Conservation (phyloP, 2,888 invertebrate genomes). For the Temnothorax unifasciatus region DNA sequence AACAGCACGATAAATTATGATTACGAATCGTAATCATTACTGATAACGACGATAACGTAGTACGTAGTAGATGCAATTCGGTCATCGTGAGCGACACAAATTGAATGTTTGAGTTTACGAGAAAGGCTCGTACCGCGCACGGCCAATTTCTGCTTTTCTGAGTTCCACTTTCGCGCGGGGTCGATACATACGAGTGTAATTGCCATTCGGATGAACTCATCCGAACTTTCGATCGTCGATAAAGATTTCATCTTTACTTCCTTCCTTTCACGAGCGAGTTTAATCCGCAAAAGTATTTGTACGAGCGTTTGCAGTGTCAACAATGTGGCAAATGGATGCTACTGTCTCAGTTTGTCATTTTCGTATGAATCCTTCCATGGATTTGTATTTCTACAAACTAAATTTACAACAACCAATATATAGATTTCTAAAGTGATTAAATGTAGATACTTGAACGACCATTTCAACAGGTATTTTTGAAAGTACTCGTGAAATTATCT, state of each 20-base stretch:
- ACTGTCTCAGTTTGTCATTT: neutral
- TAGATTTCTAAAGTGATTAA: neutral
- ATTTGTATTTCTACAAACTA: neutral
- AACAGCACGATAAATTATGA: conserved; percentile 32
- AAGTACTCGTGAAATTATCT: neutral
- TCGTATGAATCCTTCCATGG: neutral
- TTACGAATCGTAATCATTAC: conserved; percentile 46
- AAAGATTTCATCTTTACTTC: conserved; percentile 32
- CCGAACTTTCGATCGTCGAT: conserved; percentile 34
- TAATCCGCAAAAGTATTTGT: neutral
- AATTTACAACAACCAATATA: neutral
- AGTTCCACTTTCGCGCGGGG: conserved; percentile 31
- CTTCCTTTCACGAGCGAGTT: conserved; percentile 5
- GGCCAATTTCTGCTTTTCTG: neutral
- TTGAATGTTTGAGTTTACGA: neutral
- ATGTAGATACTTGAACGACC: neutral
- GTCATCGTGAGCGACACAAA: neutral
- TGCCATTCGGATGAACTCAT: conserved; percentile 22
- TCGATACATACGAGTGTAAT: conserved; percentile 14
- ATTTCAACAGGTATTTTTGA: neutral
- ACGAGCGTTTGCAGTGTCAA: neutral
- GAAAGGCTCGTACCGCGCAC: conserved; percentile 1
- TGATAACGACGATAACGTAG: neutral
- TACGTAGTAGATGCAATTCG: conserved; percentile 2
- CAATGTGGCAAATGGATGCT: neutral